Base-by-base conservation (phyloP, 2,888 invertebrate genomes). In the Xestia ashworthii region DNA sequence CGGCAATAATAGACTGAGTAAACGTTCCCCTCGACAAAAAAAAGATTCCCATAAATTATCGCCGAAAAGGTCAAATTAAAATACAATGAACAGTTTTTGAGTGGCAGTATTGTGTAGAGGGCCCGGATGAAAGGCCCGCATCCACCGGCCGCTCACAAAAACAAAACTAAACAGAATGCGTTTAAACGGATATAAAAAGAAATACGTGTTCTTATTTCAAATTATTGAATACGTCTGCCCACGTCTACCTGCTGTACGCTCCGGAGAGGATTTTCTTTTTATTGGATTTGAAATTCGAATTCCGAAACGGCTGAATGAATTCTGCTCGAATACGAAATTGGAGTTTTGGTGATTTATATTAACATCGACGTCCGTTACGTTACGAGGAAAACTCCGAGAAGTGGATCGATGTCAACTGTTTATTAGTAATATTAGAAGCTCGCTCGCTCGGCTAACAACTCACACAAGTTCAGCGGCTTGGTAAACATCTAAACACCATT, bases 51-150 rank as follows among this genome's bases (percentile, higher is more conserved):
- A 96, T 96, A 96, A 96, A 96, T 96, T 96, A 96, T 96, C 96
- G 92, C 95, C 95, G 95, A 96, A 96, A 96, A 96, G 96, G 96
- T 96, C 96, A 96, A 96, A 96, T 96, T 96, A 96, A 96, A 96
- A 96, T 96, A 96, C 96, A 96, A 96, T 96, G 96, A 96, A 94
- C 92, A 95, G 95, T 96, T 96, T 96, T 96, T 96, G 96, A 96
- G 96, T 96, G 96, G 96, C 95, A 96, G 95, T 94, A 96, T 96
- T 96, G 96, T 96, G 93, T 94, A 93, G 94, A 93, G 93, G 93
- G 93, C 92, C 92, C 94, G 95, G 94, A 96, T 96, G 95, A 96
- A 96, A 96, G 95, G 93, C 94, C 95, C 95, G 95, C 95, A 95
- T 95, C 92, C 94, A 94, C 90, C 93, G 91, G 89, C 91, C 93